phyloP scores from a whole-genome alignment of 2,888 invertebrate species.

The Dyspetes luteomarginatus region DNA sequence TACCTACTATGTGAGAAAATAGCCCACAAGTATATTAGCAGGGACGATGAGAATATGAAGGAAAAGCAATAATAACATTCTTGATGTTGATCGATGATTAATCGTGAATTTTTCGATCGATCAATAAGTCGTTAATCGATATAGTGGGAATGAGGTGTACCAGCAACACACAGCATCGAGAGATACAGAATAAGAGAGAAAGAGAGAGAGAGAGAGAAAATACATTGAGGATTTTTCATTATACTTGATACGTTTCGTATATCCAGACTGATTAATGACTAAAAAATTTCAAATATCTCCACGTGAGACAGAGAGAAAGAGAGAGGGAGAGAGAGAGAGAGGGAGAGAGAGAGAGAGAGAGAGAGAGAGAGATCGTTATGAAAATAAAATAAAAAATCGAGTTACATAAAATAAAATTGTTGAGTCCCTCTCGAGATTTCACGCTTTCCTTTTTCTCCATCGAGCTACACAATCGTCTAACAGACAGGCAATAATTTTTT shows the following conservation, averaged over 20 bases:
- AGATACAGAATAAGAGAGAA: not conserved
- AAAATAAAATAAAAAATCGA: slow-evolving; percentile 7
- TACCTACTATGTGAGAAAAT: too few species aligned
- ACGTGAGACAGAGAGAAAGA: not conserved
- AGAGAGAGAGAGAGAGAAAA: not conserved
- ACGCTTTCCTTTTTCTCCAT: slow-evolving; percentile 16
- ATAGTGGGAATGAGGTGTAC: not conserved
- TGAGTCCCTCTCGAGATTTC: slow-evolving; percentile 11
- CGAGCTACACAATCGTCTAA: not conserved
- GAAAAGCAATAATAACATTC: not conserved
- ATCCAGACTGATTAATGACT: slow-evolving; percentile 49
- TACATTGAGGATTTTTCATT: slow-evolving; percentile 19
- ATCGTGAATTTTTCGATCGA: slow-evolving; percentile 46
- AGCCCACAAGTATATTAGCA: not conserved
- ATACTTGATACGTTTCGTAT: slow-evolving; percentile 4
- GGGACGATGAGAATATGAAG: not conserved
- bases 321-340: not conserved
- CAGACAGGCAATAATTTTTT: not conserved
- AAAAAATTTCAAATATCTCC: slow-evolving; percentile 28
- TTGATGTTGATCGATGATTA: slow-evolving; percentile 54
- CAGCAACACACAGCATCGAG: not conserved
- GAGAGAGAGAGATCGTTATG: not conserved
- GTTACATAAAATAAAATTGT: slow-evolving; percentile 1
- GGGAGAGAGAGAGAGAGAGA: not conserved
- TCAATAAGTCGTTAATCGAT: slow-evolving; percentile 48